Conservation (phyloP, 2,888 invertebrate species). For the Macaria notata region DNA sequence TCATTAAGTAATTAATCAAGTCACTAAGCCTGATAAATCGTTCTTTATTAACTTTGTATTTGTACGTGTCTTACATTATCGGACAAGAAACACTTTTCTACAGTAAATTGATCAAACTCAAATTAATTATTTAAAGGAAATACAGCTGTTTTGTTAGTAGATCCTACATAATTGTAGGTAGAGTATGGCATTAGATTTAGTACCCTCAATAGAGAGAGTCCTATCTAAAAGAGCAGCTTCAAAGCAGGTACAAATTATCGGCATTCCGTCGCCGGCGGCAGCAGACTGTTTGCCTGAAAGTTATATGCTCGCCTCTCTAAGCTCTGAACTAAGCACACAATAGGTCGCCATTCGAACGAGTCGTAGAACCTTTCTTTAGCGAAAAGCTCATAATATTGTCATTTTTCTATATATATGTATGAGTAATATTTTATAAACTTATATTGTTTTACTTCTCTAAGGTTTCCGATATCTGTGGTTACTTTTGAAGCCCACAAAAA, state of each 20-base stretch:
- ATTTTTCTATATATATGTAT: too few species aligned
- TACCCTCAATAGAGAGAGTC: neutral
- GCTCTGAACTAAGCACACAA: slow-evolving; percentile 32
- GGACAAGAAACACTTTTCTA: too few species aligned
- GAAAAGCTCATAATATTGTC: slow-evolving; percentile 27
- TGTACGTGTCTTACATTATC: neutral
- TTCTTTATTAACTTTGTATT: slow-evolving; percentile 22
- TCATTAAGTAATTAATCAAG: slow-evolving; percentile 75
- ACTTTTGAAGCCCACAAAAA: too few species aligned
- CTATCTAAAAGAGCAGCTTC: slow-evolving; percentile 12
- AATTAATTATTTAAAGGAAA: too few species aligned
- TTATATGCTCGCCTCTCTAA: slow-evolving; percentile 22
- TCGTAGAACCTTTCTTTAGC: slow-evolving; percentile 35
- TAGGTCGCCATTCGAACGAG: slow-evolving; percentile 28
- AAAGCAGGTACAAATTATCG: slow-evolving; percentile 24
- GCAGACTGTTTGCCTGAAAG: slow-evolving; percentile 25
- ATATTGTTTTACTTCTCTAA: too few species aligned
- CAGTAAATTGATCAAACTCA: too few species aligned
- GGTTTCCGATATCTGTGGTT: too few species aligned
- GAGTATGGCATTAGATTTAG: too few species aligned
- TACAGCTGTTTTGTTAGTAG: too few species aligned
- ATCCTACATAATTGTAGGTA: too few species aligned
- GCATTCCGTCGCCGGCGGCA: slow-evolving; percentile 12
- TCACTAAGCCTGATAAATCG: slow-evolving; percentile 37
- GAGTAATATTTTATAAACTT: too few species aligned